Evolutionary conservation across 2,888 invertebrate genomes (phyloP).

Genomic region (Epinotia bilunana): DNA sequence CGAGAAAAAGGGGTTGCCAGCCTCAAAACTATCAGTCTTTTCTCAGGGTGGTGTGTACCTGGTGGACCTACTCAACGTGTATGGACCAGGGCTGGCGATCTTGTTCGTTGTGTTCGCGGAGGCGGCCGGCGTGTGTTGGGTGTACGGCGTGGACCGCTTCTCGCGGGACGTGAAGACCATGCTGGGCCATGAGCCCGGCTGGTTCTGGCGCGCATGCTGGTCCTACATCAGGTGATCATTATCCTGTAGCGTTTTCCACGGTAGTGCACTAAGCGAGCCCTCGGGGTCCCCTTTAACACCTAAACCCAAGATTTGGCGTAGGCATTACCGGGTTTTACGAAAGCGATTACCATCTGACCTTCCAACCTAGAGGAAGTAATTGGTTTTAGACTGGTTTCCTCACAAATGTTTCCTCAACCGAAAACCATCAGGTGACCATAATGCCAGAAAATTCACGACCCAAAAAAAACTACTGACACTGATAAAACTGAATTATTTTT

Average conservation of each 20-base stretch:
- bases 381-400: too few relatives aligned
- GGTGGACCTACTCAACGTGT: conserved; percentile 93
- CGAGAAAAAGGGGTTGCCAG: too few relatives aligned
- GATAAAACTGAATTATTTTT: not conserved
- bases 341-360: too few relatives aligned
- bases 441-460: too few relatives aligned
- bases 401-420: too few relatives aligned
- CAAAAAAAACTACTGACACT: too few relatives aligned
- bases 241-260: not conserved
- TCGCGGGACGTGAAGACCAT: conserved; percentile 92
- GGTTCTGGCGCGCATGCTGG: conserved; percentile 94
- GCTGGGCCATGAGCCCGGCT: conserved; percentile 91
- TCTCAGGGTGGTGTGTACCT: conserved; percentile 93
- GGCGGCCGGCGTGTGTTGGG: conserved; percentile 95
- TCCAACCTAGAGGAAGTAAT: too few relatives aligned
- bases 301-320: too few relatives aligned
- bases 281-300: too few relatives aligned
- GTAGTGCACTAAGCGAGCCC: too few relatives aligned
- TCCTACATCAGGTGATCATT: conserved; percentile 86
- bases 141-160: conserved; percentile 93
- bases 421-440: conserved; percentile 74
- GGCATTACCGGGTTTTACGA: too few relatives aligned
- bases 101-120: conserved; percentile 96
- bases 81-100: conserved; percentile 94
- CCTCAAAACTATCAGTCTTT: not conserved